Conservation (phyloP, 2,797 vertebrate genomes). For the Scolopax rusticola region DNA sequence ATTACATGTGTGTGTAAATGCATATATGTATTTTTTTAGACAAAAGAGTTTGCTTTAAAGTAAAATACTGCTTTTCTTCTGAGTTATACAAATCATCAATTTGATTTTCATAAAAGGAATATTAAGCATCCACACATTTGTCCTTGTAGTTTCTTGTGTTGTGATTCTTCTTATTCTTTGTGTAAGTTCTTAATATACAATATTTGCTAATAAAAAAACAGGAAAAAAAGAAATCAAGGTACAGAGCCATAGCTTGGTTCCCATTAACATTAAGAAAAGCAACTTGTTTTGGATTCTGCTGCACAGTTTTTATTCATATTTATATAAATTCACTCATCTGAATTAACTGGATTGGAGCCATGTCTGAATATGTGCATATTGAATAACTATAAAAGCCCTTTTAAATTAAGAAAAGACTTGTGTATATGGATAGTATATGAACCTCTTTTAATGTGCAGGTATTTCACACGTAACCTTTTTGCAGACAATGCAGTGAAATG, state of each 20-base stretch:
- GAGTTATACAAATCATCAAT: neutral
- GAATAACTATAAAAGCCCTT: neutral
- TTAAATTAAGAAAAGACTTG: neutral
- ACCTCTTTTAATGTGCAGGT: neutral
- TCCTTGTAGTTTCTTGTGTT: neutral
- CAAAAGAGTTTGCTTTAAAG: neutral
- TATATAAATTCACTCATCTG: neutral
- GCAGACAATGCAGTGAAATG: neutral
- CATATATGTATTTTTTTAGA: neutral
- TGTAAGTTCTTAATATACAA: neutral
- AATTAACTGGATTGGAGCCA: neutral
- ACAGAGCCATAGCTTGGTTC: neutral
- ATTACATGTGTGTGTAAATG: neutral
- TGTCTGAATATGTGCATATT: neutral
- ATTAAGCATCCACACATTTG: neutral
- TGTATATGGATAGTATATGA: neutral
- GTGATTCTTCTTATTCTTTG: neutral
- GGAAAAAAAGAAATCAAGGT: neutral
- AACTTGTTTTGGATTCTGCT: neutral
- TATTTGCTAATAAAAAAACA: neutral
- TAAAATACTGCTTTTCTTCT: conserved; percentile 7
- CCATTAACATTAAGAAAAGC: neutral
- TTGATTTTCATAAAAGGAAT: neutral
- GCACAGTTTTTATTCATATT: neutral
- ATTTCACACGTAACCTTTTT: neutral